Evolutionary conservation across 2,888 invertebrate species (phyloP), one percentile per base, ranked within the genome.

Genomic region (Cerastis rubricosa): DNA sequence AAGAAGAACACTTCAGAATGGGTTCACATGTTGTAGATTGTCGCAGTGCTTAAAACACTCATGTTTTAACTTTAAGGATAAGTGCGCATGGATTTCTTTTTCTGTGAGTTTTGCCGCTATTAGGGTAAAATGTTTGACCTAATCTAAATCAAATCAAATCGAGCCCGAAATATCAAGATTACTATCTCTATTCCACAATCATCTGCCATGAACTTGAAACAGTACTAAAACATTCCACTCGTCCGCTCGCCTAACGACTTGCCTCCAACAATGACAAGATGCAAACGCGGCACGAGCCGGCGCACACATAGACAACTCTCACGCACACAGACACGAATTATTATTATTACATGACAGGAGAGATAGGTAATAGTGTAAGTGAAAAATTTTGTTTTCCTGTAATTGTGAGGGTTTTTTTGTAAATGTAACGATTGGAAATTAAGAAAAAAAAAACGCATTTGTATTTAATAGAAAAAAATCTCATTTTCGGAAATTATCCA

Each of bases 281-380:
- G 87, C 86, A 85, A 93, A 92, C 92, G 90, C 84, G 86, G 90
- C 93, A 91, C 88, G 84, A 87, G 87, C 76, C 88, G 81, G 87
- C 89, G 82, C 78, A 80, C 87, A 86, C 93, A 90, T 84, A 87
- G 59, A 51, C n/a, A 40, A 0, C 11, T 80, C 49, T 74, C 84
- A 87, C 89, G 71, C 90, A 87, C 89, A 89, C 90, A 72, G 54
- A 71, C 85, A n/a, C 72, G 71, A 67, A 84, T 89, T 88, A 89
- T 89, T 89, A 89, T 90, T 90, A 91, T 89, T 91, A 90, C 92
- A 78, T 89, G 90, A 89, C 85, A 80, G 82, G 79, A 89, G 88
- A 90, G 87, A 81, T 78, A 80, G 81, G 75, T 80, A 82, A 69
- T 76, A 87, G 88, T 85, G 92, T 90, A 93, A 90, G 88, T 93